phyloP scores from a whole-genome alignment of 2,113 vertebrate genomes.

The Equus przewalskii region DNA sequence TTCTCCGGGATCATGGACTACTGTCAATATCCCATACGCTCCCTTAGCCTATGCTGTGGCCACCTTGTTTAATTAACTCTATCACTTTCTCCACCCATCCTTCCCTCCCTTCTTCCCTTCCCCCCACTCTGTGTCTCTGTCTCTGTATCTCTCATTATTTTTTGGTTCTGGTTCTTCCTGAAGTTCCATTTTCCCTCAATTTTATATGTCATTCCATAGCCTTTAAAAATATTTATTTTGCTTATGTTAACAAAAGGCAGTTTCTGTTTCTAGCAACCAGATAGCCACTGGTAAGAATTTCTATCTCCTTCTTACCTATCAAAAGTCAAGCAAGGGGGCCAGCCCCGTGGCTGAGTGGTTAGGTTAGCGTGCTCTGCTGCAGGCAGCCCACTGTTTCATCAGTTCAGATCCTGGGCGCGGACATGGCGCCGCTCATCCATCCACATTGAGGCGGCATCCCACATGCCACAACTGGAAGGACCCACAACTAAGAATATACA shows the following conservation, averaged over 20 bases:
- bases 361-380: too few relatives aligned
- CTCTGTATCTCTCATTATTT: background rate
- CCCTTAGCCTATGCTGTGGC: background rate
- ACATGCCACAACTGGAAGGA: too few relatives aligned
- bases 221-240: slow-evolving; percentile 26
- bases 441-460: too few relatives aligned
- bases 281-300: background rate
- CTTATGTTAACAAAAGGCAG: background rate
- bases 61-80: background rate
- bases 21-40: background rate
- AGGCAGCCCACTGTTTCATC: too few relatives aligned
- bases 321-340: background rate
- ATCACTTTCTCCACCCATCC: background rate
- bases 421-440: too few relatives aligned
- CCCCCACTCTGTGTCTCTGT: background rate
- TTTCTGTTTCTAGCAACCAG: background rate
- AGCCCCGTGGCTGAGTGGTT: too few relatives aligned
- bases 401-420: too few relatives aligned
- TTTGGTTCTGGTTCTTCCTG: background rate
- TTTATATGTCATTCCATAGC: background rate
- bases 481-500: too few relatives aligned
- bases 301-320: background rate
- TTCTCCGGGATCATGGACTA: background rate
- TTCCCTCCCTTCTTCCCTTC: background rate
- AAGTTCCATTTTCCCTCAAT: background rate